A percentile compares a stretch with the other conserved stretches of the same genome.
phyloP scores from a whole-genome alignment of 2,797 vertebrate genomes.

The Diceros bicornis region DNA sequence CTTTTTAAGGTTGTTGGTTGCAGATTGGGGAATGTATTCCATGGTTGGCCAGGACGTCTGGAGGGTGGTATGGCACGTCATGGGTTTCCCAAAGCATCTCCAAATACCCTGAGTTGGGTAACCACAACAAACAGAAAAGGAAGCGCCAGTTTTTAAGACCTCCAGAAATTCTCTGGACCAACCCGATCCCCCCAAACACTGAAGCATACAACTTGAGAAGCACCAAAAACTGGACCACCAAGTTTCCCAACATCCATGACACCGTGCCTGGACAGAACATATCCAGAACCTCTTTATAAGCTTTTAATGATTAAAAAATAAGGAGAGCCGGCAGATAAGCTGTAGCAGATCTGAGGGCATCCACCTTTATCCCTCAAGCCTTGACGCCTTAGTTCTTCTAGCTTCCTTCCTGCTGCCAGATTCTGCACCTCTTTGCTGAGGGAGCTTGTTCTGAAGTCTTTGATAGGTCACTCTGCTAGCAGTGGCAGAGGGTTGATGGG shows the following conservation, averaged over 20 bases:
- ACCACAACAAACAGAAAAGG: background rate
- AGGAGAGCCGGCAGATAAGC: background rate
- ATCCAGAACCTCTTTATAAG: background rate
- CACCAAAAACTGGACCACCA: background rate
- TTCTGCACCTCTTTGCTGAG: no score
- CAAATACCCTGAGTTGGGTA: background rate
- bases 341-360: background rate
- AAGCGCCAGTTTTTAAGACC: background rate
- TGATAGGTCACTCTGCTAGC: background rate
- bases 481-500: background rate
- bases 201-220: background rate
- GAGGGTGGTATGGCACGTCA: background rate
- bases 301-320: background rate
- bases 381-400: background rate
- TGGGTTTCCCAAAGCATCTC: background rate
- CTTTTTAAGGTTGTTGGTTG: background rate
- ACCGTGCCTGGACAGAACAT: background rate
- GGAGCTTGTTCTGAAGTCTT: background rate
- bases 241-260: background rate
- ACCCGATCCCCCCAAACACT: background rate
- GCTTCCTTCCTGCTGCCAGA: background rate
- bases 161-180: background rate
- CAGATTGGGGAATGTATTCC: background rate
- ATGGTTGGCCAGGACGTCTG: background rate
- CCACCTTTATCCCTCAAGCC: background rate